Evolutionary conservation across 2,113 vertebrate genomes (phyloP), one percentile per base, ranked within the genome.

Genomic region (Motacilla tschutschensis): DNA sequence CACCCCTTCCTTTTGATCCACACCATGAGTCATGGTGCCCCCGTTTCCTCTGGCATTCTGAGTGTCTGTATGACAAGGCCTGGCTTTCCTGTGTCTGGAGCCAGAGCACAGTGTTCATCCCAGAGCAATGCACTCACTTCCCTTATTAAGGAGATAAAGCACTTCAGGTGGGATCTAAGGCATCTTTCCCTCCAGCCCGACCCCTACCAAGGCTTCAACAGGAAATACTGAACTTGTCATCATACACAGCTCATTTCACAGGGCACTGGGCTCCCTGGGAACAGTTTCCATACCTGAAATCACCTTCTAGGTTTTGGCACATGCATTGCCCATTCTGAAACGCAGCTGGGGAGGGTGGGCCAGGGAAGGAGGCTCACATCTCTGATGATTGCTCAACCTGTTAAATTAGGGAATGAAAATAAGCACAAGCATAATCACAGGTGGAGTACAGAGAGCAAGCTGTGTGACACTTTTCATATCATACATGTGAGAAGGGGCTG

Each of bases 1-100:
- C 16, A 74, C 6, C 44, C 8, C 26, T 58, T 62, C 55, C 44
- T 22, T 58, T 47, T 44, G 60, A 33, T 35, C 69, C 22, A 11
- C 26, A 12, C n/a, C 44, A 8, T 3, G 21, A 69, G 48, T 4
- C 67, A 24, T 1, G 24, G n/a, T 63, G 62, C 21, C 29, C 26
- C 26, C 2, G 0, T 2, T 24, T 10, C 6, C 46, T 31, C 72
- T 31, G 57, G 28, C 41, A 19, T 2, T 54, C 25, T 0, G 0
- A 47, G 12, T 25, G 0, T 0, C 14, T 66, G 15, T 6, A 12
- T 21, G 29, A 38, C 28, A 38, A n/a, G 55, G 53, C 21, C 43
- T 26, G 29, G 38, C 28, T 48, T 77, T 8, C 28, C 17, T 1
- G 12, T 18, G 15, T 35, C 48, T 71, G 57, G 69, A 63, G 22